Evolutionary conservation across 2,888 invertebrate species (phyloP).

Genomic region (Orthonevra nobilis): DNA sequence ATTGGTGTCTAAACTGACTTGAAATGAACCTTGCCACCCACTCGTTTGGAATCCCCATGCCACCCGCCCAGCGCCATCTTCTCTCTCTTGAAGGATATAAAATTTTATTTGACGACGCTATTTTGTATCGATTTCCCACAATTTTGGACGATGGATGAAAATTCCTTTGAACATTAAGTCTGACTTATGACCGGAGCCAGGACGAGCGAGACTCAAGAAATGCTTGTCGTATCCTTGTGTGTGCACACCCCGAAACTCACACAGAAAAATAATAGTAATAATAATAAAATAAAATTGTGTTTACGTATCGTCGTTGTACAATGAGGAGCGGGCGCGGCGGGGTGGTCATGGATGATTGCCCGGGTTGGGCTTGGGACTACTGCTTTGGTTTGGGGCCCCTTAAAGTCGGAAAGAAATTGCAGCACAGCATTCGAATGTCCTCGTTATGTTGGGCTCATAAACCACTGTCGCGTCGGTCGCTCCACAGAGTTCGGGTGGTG

Average conservation of each 20-base stretch:
- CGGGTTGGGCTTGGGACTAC: slow-evolving; percentile 51
- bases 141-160: slow-evolving; percentile 72
- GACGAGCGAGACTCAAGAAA: slow-evolving; percentile 48
- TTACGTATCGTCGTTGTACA: slow-evolving; percentile 67
- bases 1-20: slow-evolving; percentile 66
- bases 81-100: slow-evolving; percentile 69
- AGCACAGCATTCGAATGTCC: slow-evolving; percentile 71
- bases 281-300: slow-evolving; percentile 74
- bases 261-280: slow-evolving; percentile 73
- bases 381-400: slow-evolving; percentile 30
- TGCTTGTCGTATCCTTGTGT: slow-evolving; percentile 54
- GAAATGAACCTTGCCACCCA: slow-evolving; percentile 28
- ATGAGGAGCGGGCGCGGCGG: slow-evolving; percentile 5
- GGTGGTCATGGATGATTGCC: slow-evolving; percentile 44
- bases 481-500: too few relatives aligned
- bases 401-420: slow-evolving; percentile 70
- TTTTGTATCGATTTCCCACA: slow-evolving; percentile 76
- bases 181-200: slow-evolving; percentile 73
- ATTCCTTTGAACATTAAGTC: slow-evolving; percentile 73
- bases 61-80: neutral
- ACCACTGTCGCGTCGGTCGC: slow-evolving; percentile 63
- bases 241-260: slow-evolving; percentile 50
- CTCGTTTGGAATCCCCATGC: slow-evolving; percentile 38
- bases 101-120: slow-evolving; percentile 76
- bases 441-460: slow-evolving; percentile 71